phyloP scores from a whole-genome alignment of 2,797 vertebrate species.

The Crenuchus spilurus region DNA sequence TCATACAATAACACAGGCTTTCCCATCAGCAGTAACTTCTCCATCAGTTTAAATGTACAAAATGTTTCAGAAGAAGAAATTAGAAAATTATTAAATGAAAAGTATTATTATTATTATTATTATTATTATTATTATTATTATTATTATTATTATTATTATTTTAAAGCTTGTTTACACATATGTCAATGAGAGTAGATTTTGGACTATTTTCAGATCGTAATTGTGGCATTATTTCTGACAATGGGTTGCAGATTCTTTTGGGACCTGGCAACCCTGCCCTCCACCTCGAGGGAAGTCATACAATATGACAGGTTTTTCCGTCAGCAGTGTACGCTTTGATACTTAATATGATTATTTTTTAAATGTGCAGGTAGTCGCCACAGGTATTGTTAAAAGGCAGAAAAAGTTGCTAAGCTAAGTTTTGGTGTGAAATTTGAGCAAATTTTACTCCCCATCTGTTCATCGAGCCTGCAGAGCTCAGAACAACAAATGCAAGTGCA shows the following conservation, averaged over 20 bases:
- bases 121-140: too few relatives aligned
- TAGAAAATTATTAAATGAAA: too few relatives aligned
- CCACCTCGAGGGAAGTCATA: neutral
- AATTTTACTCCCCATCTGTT: slow-evolving; percentile 30
- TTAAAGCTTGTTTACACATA: too few relatives aligned
- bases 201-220: too few relatives aligned
- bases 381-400: slow-evolving; percentile 5
- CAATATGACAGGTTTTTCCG: neutral
- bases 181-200: too few relatives aligned
- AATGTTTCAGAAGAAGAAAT: too few relatives aligned
- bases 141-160: too few relatives aligned
- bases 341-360: neutral
- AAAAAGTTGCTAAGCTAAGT: slow-evolving; percentile 10
- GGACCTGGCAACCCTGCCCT: too few relatives aligned
- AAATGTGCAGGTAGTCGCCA: neutral
- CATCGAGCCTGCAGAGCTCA: neutral
- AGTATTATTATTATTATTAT: too few relatives aligned
- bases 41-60: too few relatives aligned
- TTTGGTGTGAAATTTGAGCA: slow-evolving; percentile 17
- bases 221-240: too few relatives aligned
- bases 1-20: slow-evolving; percentile 1
- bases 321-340: neutral
- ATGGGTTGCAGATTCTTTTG: too few relatives aligned
- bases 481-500: slow-evolving; percentile 30
- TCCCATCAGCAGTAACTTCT: neutral